phyloP scores from a whole-genome alignment of 2,113 vertebrate genomes.

The Mormyrus lacerda region DNA sequence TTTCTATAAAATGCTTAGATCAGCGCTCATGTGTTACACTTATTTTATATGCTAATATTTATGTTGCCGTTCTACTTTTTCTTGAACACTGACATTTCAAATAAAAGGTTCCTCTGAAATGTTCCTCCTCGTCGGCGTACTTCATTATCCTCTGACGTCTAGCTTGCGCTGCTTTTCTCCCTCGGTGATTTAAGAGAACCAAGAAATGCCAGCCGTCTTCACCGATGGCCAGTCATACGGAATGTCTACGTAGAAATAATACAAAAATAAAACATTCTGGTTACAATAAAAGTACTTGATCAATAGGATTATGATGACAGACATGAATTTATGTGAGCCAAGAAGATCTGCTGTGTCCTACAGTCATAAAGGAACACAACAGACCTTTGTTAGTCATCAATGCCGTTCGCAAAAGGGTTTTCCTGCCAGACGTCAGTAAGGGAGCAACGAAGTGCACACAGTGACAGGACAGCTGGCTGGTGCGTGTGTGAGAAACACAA shows the following conservation, averaged over 20 bases:
- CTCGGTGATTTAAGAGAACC: neutral
- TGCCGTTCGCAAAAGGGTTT: neutral
- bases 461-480: neutral
- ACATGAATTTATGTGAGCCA: neutral
- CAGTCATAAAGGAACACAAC: neutral
- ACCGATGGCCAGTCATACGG: neutral
- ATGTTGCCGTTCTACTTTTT: constrained; percentile 97
- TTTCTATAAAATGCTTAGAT: constrained; percentile 82
- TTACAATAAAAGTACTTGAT: neutral
- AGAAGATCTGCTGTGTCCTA: neutral
- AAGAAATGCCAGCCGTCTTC: neutral
- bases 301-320: neutral
- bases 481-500: neutral
- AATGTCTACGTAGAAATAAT: neutral
- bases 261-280: neutral
- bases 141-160: neutral
- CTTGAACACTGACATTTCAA: constrained; percentile 82
- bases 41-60: constrained; percentile 99
- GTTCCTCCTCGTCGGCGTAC: neutral
- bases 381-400: constrained; percentile 5
- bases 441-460: neutral
- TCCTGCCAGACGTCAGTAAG: neutral
- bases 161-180: neutral
- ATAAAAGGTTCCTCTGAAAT: constrained; percentile 90
- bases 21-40: constrained; percentile 76